phyloP scores from a whole-genome alignment of 2,888 invertebrate genomes.

The Furcula furcula region DNA sequence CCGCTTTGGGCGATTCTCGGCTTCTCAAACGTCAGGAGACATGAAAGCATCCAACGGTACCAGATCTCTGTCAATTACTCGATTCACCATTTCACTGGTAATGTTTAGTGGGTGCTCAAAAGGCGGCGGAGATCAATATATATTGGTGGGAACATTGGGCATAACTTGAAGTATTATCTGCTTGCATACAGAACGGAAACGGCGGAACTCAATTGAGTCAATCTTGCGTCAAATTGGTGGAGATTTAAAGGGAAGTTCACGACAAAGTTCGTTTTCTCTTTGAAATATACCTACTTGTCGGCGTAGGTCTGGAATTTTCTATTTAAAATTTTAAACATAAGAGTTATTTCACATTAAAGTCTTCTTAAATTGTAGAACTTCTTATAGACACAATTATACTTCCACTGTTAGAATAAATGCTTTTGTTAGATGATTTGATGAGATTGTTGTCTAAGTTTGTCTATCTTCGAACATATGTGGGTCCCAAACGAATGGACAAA shows the following conservation, averaged over 20 bases:
- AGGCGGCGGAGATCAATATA: constrained; percentile 46
- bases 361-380: no score
- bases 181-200: constrained; percentile 70
- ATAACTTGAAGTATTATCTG: constrained; percentile 68
- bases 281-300: constrained; percentile 21
- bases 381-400: no score
- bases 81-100: constrained; percentile 27
- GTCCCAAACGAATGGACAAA: no score
- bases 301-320: no score
- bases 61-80: constrained; percentile 50
- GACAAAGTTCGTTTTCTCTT: constrained; percentile 43
- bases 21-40: constrained; percentile 74
- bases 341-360: no score
- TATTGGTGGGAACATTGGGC: constrained; percentile 45
- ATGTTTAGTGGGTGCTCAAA: constrained; percentile 29
- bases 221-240: constrained; percentile 72
- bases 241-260: constrained; percentile 51
- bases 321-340: no score
- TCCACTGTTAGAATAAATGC: no score
- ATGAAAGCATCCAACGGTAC: constrained; percentile 55
- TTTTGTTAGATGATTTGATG: no score
- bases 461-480: no score
- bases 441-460: no score
- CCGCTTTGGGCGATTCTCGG: constrained; percentile 63
- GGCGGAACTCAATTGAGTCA: constrained; percentile 70